Base-by-base conservation (phyloP, 2,113 vertebrate genomes). In the Corythoichthys intestinalis region DNA sequence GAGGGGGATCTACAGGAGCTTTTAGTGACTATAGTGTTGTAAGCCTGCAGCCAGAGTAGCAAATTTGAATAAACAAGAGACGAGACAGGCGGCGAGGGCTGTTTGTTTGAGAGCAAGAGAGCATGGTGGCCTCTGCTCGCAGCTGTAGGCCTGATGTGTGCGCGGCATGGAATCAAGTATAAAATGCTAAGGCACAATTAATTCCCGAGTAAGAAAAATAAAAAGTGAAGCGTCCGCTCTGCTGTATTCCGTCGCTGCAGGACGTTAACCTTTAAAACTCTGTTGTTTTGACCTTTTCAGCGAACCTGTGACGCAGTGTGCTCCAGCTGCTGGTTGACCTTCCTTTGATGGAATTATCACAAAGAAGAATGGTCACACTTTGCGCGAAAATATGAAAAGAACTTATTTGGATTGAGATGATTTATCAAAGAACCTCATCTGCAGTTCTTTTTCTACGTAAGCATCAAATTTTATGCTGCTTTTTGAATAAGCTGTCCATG, bases 301-400 rank as follows among this genome's bases (percentile, higher is more conserved):
- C 81, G 83, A 85, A 83, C 83, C 35, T 0, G 69, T 88, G 88
- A 88, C 69, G 78, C 78, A 70, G 78, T 59, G 65, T 77, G 76
- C 72, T 73, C 82, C 79, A 67, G 81, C 80, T 83, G 75, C 83
- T 72, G 72, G 64, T 77, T 89, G 87, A 87, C 87, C 89, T 90
- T 90, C 81, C 86, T 89, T 89, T 90, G 87, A 90, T 89, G 85
- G 85, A 83, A 84, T 85, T 81, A 87, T 80, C 66, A 82, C 75
- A 76, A 69, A 87, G 74, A 82, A 83, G 77, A 84, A 83, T 81
- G 50, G 75, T 64, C 34, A 34, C 4, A 67, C 41, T 71, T 61
- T 53, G 57, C 7, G 47, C 77, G 74, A 84, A 76, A 73, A 80
- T 83, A 76, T 57, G 2, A 2, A 15, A 2, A 46, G 62, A 65